phyloP scores from a whole-genome alignment of 2,888 invertebrate species.

The Dexiosoma caninum region DNA sequence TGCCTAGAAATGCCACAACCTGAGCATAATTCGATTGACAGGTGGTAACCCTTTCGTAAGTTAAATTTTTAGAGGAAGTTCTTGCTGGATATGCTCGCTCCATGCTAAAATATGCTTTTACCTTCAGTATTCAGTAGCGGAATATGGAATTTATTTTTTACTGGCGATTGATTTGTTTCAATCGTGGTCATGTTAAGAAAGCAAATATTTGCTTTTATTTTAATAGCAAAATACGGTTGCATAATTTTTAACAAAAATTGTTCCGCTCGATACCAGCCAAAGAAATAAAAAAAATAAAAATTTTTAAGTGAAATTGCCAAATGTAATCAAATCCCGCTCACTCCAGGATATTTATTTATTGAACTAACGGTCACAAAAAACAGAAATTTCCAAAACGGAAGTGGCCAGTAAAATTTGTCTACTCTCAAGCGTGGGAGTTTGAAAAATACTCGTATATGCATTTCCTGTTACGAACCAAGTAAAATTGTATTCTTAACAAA shows the following conservation, averaged over 20 bases:
- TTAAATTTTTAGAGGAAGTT: too few species aligned
- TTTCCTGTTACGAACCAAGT: not conserved
- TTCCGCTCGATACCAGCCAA: conserved; percentile 1
- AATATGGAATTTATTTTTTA: too few species aligned
- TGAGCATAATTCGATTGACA: too few species aligned
- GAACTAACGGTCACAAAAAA: conserved; percentile 17
- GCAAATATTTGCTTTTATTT: not conserved
- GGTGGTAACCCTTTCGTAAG: too few species aligned
- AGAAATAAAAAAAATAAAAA: not conserved
- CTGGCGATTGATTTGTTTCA: not conserved
- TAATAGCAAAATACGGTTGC: not conserved
- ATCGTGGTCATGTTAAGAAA: not conserved
- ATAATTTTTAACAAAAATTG: conserved; percentile 3
- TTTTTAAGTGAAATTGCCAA: not conserved
- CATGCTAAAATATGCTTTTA: too few species aligned
- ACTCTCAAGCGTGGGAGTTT: conserved; percentile 33
- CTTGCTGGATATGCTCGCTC: too few species aligned
- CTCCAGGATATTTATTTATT: not conserved
- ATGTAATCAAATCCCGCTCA: conserved; percentile 4
- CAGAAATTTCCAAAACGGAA: conserved; percentile 5
- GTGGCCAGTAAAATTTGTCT: not conserved
- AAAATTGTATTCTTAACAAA: too few species aligned
- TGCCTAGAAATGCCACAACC: too few species aligned
- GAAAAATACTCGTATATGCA: not conserved
- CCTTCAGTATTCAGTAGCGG: too few species aligned